phyloP scores from a whole-genome alignment of 2,888 invertebrate species.

The Tenthredo distinguenda region DNA sequence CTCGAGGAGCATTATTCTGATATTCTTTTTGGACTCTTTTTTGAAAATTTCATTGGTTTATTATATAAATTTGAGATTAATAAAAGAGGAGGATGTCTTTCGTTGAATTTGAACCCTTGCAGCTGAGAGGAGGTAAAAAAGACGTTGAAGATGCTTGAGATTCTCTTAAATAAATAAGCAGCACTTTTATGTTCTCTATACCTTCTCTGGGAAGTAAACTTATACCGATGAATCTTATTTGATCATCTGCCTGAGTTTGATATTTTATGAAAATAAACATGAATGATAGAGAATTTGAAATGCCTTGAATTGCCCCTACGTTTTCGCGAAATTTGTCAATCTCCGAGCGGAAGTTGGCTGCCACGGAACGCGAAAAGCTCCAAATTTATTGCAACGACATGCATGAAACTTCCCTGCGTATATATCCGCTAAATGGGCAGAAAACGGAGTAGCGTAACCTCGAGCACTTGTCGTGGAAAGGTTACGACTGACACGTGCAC shows the following conservation, averaged over 20 bases:
- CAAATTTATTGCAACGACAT: constrained; percentile 31
- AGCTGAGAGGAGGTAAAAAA: background rate
- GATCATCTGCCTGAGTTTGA: background rate
- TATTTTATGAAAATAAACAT: background rate
- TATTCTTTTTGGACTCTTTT: no score
- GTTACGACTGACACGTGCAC: constrained; percentile 4
- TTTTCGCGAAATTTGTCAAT: constrained; percentile 20
- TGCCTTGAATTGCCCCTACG: background rate
- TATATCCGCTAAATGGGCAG: background rate
- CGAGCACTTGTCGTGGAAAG: background rate
- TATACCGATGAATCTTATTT: background rate
- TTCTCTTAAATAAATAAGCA: background rate
- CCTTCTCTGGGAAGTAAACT: background rate
- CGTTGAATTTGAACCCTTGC: background rate
- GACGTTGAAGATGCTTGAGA: background rate
- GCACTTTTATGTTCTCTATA: background rate
- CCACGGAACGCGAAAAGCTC: background rate
- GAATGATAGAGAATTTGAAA: background rate
- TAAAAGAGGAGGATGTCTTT: background rate
- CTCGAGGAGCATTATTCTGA: no score
- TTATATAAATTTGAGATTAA: background rate
- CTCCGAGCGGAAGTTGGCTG: background rate
- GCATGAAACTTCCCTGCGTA: background rate
- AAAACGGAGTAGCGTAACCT: background rate
- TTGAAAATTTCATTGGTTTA: background rate